phyloP scores from a whole-genome alignment of 64 coral and sea anemone species.

The Pocillopora damicornis region DNA sequence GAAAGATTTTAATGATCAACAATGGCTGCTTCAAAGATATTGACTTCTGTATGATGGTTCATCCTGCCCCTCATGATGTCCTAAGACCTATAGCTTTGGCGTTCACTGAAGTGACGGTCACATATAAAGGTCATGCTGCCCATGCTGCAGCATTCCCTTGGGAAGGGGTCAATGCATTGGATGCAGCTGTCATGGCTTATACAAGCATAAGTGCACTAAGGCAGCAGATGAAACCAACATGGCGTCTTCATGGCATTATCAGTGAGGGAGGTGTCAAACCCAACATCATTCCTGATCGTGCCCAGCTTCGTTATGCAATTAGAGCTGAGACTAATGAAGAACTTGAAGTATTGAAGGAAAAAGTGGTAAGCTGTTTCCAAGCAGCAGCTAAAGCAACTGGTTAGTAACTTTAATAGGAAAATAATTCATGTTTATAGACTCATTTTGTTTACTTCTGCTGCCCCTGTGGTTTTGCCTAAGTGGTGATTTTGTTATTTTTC shows the following conservation, averaged over 20 bases:
- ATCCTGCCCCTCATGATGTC: slow-evolving; percentile 58
- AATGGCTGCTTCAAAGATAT: slow-evolving; percentile 83
- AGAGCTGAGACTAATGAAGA: slow-evolving; percentile 43
- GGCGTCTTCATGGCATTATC: slow-evolving; percentile 79
- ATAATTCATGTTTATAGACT: background rate
- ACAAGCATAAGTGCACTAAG: slow-evolving; percentile 58
- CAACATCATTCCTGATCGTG: slow-evolving; percentile 74
- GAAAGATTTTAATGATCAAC: slow-evolving; percentile 81
- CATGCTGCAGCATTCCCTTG: slow-evolving; percentile 80
- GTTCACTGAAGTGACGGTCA: slow-evolving; percentile 11
- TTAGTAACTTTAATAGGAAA: background rate
- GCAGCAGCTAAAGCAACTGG: slow-evolving; percentile 83
- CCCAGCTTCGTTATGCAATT: slow-evolving; percentile 53
- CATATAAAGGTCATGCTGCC: slow-evolving; percentile 55
- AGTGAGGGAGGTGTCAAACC: slow-evolving; percentile 68
- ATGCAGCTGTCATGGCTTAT: slow-evolving; percentile 83
- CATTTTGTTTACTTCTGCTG: too few relatives aligned
- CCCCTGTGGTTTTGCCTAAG: background rate
- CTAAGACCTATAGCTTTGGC: background rate
- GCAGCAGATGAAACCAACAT: slow-evolving; percentile 88
- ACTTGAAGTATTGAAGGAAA: slow-evolving; percentile 41
- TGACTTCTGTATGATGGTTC: slow-evolving; percentile 85
- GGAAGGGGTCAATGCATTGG: slow-evolving; percentile 83
- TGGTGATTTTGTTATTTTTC: background rate
- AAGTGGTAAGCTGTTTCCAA: slow-evolving; percentile 59